Base-by-base conservation (phyloP, 2,113 vertebrate species). In the Lates calcarifer region DNA sequence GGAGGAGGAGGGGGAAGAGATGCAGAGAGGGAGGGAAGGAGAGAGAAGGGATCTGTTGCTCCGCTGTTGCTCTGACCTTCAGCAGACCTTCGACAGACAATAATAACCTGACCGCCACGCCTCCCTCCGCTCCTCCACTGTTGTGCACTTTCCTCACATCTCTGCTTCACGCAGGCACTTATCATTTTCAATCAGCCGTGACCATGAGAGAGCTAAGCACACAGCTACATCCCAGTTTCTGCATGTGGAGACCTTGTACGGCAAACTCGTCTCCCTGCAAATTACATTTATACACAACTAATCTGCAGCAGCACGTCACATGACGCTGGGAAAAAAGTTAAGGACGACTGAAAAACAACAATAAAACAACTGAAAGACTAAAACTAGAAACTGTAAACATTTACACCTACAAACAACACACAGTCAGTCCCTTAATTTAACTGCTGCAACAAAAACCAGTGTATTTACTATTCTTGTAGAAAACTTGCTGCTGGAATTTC, bases 1-100 rank as follows among this genome's bases (percentile, higher is more conserved):
- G 81, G 45, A 63, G 74, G 76, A 56, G 57, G 45, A 33, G 45
- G 45, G 66, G 74, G 76, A 56, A 61, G 45, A 33, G 45, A 74
- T 28, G 41, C 35, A 65, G 33, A 29, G 64, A 47, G 33, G 35
- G 18, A 45, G 72, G 41, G 22, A 33, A 45, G 9, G 62, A 58
- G 24, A 60, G 76, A 60, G 60, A 68, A n/a, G 5, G 67, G 82
- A 77, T 89, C 74, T 87, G 87, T 84, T 75, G 78, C 87, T 87
- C 69, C 79, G 39, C 77, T 51, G 22, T 57, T 57, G 71, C 22
- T n/a, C 58, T 84, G 90, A 93, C 92, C 91, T 93, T 89, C 73
- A 90, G 67, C 57, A 91, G 84, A 91, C 87, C 90, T 92, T 93
- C 64, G 35, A 41, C 57, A 82, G 79, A 87, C 85, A 88, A 86